These are phyloP conservation scores for Panthera tigris DNA, from an alignment of 2,113 vertebrate species.

Conservation along the genomic window DNA sequence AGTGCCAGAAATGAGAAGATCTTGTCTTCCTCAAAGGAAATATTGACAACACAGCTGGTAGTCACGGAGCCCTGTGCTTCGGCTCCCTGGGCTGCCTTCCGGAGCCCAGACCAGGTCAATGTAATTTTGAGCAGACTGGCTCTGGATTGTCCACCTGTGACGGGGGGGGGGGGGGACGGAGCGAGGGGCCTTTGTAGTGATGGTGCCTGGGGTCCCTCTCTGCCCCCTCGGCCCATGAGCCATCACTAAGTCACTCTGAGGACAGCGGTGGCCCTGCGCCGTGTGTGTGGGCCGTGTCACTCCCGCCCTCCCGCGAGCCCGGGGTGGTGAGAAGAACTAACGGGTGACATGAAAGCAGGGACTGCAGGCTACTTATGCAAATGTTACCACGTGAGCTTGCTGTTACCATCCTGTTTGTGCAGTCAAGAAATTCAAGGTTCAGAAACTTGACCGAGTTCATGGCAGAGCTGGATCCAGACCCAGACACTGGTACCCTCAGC, in stretches of 20 bases:
- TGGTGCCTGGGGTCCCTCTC: not conserved
- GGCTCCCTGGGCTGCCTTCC: not conserved
- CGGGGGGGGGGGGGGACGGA: rapidly evolving
- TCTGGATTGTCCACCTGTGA: not conserved
- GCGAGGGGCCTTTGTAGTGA: not conserved
- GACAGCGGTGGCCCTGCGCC: rapidly evolving
- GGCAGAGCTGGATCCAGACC: not conserved
- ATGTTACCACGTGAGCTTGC: not conserved
- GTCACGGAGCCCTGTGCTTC: rapidly evolving
- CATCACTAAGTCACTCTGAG: not conserved
- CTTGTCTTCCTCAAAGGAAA: not conserved
- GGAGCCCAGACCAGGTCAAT: not conserved
- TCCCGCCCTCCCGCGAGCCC: not conserved
- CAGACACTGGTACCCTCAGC: not conserved
- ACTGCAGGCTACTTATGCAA: rapidly evolving
- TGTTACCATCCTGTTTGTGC: too few species aligned
- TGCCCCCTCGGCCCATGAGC: not conserved
- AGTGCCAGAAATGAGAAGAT: not conserved
- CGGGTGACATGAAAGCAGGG: not conserved
- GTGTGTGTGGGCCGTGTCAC: too few species aligned
- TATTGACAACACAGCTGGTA: not conserved
- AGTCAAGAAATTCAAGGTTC: not conserved
- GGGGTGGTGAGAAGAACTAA: too few species aligned
- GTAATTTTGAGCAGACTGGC: too few species aligned
- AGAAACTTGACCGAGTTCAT: not conserved